These are phyloP conservation scores for Ciconia stormi DNA, from an alignment of 2,113 vertebrate genomes.

Conservation along the genomic window DNA sequence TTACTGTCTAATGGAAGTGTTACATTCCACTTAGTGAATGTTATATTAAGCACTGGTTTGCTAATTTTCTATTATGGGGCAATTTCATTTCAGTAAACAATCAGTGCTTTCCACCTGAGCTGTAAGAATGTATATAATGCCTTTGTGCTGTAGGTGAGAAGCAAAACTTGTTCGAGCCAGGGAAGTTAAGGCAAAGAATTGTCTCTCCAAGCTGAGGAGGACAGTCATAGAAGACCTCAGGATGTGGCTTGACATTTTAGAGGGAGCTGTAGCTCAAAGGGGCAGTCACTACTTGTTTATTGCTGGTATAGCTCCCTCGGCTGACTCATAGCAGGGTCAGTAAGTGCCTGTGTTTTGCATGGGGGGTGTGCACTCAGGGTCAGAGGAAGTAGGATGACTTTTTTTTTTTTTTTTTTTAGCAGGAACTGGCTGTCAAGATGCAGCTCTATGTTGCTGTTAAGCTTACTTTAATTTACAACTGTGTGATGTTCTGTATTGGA, in stretches of 20 bases:
- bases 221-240: background rate
- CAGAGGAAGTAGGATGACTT: background rate
- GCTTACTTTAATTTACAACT: background rate
- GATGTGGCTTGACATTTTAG: background rate
- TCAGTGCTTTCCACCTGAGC: background rate
- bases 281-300: background rate
- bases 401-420: background rate
- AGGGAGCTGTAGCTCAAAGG: background rate
- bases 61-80: background rate
- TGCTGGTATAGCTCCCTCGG: background rate
- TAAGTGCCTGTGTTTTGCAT: background rate
- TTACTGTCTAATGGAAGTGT: background rate
- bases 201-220: background rate
- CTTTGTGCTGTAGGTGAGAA: background rate
- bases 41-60: background rate
- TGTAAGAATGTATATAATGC: constrained; percentile 13
- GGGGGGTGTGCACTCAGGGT: background rate
- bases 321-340: background rate
- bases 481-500: background rate
- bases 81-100: background rate
- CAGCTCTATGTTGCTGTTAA: background rate
- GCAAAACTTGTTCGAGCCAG: background rate
- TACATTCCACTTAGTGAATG: background rate
- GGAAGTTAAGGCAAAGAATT: background rate
- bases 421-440: background rate